Evolutionary conservation across 2,888 invertebrate species (phyloP).

Genomic region (Lasioglossum oenotherae): DNA sequence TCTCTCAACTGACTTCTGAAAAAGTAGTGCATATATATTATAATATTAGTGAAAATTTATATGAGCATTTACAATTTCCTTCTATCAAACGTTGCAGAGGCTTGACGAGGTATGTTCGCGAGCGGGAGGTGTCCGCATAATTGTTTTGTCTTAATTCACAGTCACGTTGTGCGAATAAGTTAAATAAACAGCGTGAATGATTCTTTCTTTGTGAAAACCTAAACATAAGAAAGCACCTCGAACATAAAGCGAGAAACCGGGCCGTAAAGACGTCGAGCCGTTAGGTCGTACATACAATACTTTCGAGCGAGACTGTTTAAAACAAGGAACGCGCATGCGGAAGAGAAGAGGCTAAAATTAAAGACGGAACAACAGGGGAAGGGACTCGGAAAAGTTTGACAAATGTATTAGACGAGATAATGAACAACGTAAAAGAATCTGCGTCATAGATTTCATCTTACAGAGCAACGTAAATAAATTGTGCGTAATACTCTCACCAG

Average conservation of each 20-base stretch:
- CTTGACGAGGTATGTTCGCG: background rate
- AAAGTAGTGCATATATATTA: too few relatives aligned
- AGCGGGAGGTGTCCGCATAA: background rate
- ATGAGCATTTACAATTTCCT: too few relatives aligned
- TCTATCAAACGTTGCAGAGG: background rate
- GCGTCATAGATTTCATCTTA: background rate
- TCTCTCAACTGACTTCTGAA: background rate
- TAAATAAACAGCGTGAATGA: background rate
- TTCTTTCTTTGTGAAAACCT: background rate
- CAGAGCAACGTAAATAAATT: background rate
- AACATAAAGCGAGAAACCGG: background rate
- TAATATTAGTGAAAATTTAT: too few relatives aligned
- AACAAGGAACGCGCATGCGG: background rate
- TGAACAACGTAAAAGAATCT: background rate
- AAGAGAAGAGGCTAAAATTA: background rate
- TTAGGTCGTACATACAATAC: conserved; percentile 31
- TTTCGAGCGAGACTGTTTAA: background rate
- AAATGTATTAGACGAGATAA: background rate
- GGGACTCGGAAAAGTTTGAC: background rate
- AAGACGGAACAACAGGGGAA: background rate
- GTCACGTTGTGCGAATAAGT: background rate
- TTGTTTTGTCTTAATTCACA: background rate
- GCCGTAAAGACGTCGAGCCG: conserved; percentile 21
- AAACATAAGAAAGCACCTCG: background rate
- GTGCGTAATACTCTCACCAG: background rate